Percentiles rank a stretch among this genome's conserved stretches.
Conservation (phyloP, 2,888 invertebrate species). For the Eumerus sabulonum region DNA sequence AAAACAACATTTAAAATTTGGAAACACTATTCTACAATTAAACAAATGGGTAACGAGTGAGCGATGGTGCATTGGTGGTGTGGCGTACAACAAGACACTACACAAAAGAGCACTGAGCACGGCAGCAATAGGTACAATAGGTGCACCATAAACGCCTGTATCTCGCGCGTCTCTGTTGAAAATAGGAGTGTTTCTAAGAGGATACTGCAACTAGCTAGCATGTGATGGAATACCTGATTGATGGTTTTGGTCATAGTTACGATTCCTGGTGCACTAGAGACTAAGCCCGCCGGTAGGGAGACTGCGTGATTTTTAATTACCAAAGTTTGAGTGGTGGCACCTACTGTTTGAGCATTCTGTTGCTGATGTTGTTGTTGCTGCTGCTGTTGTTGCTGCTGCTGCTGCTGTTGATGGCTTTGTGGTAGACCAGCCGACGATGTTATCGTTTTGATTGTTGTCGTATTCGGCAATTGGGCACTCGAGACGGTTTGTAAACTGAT, state of each 20-base stretch:
- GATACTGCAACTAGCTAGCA: conserved; percentile 70
- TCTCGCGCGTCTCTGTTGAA: no score
- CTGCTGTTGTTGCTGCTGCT: conserved; percentile 71
- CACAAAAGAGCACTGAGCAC: neutral
- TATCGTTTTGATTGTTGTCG: conserved; percentile 78
- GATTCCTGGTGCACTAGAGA: conserved; percentile 82
- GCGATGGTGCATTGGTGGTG: no score
- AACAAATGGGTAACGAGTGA: no score
- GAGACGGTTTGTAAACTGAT: conserved; percentile 81
- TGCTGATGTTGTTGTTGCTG: conserved; percentile 72
- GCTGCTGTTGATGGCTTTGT: conserved; percentile 74
- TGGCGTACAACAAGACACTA: conserved; percentile 11
- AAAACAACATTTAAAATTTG: no score
- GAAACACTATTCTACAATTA: no score
- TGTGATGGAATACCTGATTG: conserved; percentile 76
- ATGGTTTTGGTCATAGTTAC: conserved; percentile 83
- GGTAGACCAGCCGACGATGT: conserved; percentile 73
- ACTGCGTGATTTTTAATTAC: conserved; percentile 79
- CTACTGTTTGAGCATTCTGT: conserved; percentile 76
- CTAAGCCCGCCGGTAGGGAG: conserved; percentile 80
- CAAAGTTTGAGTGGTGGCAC: conserved; percentile 79
- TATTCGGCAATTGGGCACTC: conserved; percentile 79
- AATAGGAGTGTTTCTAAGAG: no score
- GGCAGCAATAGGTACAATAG: no score
- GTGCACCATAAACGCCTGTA: no score